These are phyloP conservation scores for Drosophila kohkoa DNA, from an alignment of 1,140 invertebrate genomes.

Conservation along the genomic window DNA sequence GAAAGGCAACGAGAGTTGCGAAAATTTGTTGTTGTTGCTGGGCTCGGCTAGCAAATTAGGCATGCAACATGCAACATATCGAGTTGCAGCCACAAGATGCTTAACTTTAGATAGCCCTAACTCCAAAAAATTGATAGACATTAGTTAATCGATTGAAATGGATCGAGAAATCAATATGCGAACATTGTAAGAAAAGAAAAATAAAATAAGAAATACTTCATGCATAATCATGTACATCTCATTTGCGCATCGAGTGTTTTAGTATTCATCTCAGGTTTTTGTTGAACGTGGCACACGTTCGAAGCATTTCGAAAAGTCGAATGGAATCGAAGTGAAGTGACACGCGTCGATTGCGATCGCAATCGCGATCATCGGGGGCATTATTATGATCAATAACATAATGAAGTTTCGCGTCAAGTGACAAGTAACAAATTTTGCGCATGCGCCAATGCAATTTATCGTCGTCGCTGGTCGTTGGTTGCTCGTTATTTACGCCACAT, in stretches of 20 bases:
- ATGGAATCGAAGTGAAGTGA: slow-evolving; percentile 15
- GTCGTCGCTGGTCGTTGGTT: too few species aligned
- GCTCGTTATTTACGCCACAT: background rate
- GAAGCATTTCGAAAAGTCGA: slow-evolving; percentile 22
- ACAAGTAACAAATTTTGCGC: slow-evolving; percentile 33
- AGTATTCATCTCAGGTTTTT: slow-evolving; percentile 33
- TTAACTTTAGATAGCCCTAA: slow-evolving; percentile 24
- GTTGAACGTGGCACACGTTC: slow-evolving; percentile 27
- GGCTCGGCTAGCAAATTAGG: slow-evolving; percentile 56
- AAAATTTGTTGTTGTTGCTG: slow-evolving; percentile 24
- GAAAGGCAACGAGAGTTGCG: slow-evolving; percentile 59
- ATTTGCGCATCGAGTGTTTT: background rate
- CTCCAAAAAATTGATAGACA: background rate
- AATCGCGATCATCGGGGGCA: background rate
- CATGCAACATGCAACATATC: slow-evolving; percentile 21
- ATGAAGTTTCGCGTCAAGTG: slow-evolving; percentile 1
- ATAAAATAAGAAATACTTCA: slow-evolving; percentile 7
- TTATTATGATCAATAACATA: slow-evolving; percentile 10
- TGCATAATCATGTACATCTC: slow-evolving; percentile 26
- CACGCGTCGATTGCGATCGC: slow-evolving; percentile 23
- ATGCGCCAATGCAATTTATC: slow-evolving; percentile 41
- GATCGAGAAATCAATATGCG: slow-evolving; percentile 37
- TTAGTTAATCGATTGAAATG: background rate
- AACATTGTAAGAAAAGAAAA: slow-evolving; percentile 10
- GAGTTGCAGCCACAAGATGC: slow-evolving; percentile 26